Conservation (phyloP, 2,888 invertebrate genomes). For the Nysson spinosus region DNA sequence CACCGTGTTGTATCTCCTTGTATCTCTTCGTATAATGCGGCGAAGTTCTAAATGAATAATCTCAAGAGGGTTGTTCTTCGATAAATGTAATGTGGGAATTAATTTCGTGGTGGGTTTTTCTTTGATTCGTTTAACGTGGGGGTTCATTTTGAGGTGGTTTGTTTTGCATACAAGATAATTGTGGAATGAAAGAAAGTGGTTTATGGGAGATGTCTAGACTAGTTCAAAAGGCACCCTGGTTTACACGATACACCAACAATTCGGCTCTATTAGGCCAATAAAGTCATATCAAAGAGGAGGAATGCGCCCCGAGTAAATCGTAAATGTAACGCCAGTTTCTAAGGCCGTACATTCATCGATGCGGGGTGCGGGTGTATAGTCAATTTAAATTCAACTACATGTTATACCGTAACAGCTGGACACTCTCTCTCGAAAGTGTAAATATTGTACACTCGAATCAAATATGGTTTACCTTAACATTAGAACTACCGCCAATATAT, state of each 20-base stretch:
- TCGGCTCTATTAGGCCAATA: conserved; percentile 59
- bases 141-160: conserved; percentile 39
- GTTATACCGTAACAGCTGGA: too few relatives aligned
- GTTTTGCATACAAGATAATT: conserved; percentile 53
- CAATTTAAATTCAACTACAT: conserved; percentile 37
- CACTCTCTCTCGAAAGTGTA: too few relatives aligned
- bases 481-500: too few relatives aligned
- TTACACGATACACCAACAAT: conserved; percentile 54
- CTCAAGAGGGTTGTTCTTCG: too few relatives aligned
- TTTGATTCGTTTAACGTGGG: conserved; percentile 1
- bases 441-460: too few relatives aligned
- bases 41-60: too few relatives aligned
- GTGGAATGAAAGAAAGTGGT: conserved; percentile 29
- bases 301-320: conserved; percentile 53
- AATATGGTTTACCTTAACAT: too few relatives aligned
- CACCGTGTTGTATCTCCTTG: too few relatives aligned
- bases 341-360: conserved; percentile 31
- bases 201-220: conserved; percentile 43
- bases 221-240: conserved; percentile 29
- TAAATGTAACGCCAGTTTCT: conserved; percentile 44
- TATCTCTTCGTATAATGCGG: too few relatives aligned
- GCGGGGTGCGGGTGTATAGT: conserved; percentile 52
- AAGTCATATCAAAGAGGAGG: conserved; percentile 57
- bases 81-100: too few relatives aligned
- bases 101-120: too few relatives aligned